Base-by-base conservation (phyloP, 2,888 invertebrate species). In the Agapostemon virescens region DNA sequence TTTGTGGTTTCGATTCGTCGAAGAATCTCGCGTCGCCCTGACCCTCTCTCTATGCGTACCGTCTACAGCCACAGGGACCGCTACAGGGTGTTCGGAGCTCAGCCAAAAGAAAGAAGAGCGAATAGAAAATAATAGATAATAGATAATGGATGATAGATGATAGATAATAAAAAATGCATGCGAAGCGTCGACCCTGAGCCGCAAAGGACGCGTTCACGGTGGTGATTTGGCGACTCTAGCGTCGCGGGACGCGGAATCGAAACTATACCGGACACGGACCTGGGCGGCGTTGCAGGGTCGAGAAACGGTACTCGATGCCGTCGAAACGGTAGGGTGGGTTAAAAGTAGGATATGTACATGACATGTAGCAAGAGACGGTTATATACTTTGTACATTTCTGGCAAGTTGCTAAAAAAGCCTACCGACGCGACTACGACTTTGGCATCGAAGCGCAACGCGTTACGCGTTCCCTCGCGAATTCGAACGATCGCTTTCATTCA, bases 101-200 rank as follows among this genome's bases (percentile, higher is more conserved):
- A 91, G 91, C 90, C 91, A 91, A 91, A 89, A 90, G 90, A 91
- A 90, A 88, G 88, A 88, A 85, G 79, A 84, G 82, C 75, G 84
- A 87, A 63, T 49, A 49, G n/a, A 49, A 49, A 49, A 49, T 49
- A 49, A n/a, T 49, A 49, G 49, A 49, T 49, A 2, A n/a, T 20
- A 85, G 77, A 77, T 79, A 84, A 86, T 76, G n/a, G n/a, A 49
- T 49, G n/a, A n/a, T 49, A 49, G 49, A 49, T 49, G 3, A n/a
- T 20, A 85, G 77, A 77, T 79, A 84, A 86, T 76, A 64, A 74
- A 82, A 80, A 69, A 79, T n/a, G 75, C 87, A 88, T 88, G 87
- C 85, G 74, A 87, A 89, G 84, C 85, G 71, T 83, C 74, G 7
- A 55, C 30, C 55, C 26, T 7, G 2, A 2, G 17, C 55, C 15